phyloP scores from a whole-genome alignment of 2,113 vertebrate genomes.

The Pseudorectes ferrugineus region DNA sequence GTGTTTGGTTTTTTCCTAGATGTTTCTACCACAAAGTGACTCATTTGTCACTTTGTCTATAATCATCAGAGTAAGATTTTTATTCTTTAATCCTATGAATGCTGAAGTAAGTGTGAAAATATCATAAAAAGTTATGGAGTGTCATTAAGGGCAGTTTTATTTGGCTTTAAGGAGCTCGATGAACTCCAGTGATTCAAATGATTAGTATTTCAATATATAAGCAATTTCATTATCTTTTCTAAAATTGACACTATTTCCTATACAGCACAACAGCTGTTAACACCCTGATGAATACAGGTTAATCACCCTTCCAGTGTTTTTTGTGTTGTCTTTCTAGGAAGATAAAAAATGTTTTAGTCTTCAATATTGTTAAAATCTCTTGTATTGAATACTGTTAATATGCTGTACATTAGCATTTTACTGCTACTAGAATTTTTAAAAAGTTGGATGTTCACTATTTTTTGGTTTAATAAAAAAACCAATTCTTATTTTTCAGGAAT shows the following conservation, averaged over 20 bases:
- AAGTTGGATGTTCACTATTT: not conserved
- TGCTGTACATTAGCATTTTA: not conserved
- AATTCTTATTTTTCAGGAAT: not conserved
- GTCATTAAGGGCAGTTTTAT: not conserved
- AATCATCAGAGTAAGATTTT: not conserved
- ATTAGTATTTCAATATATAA: not conserved
- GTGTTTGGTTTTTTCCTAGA: not conserved
- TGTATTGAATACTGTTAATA: not conserved
- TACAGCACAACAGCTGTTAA: not conserved
- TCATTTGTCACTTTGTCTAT: not conserved
- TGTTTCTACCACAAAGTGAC: not conserved
- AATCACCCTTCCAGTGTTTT: not conserved
- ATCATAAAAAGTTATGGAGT: accelerated
- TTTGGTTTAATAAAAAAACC: not conserved
- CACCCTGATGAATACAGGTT: not conserved
- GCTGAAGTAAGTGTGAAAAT: not conserved
- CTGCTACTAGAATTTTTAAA: not conserved
- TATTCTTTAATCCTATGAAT: not conserved
- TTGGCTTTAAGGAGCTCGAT: not conserved
- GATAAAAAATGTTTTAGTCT: not conserved
- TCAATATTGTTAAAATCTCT: not conserved
- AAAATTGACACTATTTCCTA: not conserved
- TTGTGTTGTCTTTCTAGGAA: not conserved
- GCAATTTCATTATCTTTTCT: not conserved
- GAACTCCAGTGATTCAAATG: not conserved